Percentiles rank a stretch among this genome's conserved stretches.
phyloP scores from a whole-genome alignment of 2,113 vertebrate genomes.

The Vidua macroura region DNA sequence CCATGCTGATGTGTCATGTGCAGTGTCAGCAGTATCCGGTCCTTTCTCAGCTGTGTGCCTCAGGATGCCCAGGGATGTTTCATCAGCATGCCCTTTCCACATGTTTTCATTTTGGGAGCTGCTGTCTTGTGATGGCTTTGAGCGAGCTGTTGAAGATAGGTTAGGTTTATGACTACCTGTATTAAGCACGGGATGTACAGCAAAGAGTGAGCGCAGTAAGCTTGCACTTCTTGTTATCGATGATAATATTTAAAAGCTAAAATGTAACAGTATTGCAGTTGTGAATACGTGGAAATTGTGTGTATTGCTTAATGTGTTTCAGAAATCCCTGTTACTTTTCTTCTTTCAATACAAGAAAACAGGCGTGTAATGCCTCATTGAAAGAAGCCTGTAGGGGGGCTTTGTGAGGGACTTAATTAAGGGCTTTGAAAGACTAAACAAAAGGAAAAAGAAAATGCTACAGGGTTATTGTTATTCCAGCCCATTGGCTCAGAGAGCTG shows the following conservation, averaged over 20 bases:
- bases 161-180: not conserved
- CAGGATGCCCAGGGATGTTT: not conserved
- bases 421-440: constrained; percentile 82
- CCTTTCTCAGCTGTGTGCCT: not conserved
- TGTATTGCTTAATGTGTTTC: constrained; percentile 76
- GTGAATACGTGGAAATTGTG: constrained; percentile 76
- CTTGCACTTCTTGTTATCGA: constrained; percentile 40
- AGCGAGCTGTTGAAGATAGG: not conserved
- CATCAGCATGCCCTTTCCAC: not conserved
- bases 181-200: not conserved
- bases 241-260: constrained; percentile 71
- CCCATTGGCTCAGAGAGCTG: constrained; percentile 79
- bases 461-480: constrained; percentile 84
- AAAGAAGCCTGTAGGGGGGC: constrained; percentile 71
- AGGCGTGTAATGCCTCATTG: constrained; percentile 81
- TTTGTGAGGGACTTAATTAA: constrained; percentile 81
- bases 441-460: constrained; percentile 79
- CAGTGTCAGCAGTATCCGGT: not conserved
- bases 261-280: constrained; percentile 76
- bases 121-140: not conserved
- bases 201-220: not conserved
- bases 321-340: constrained; percentile 75
- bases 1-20: not conserved
- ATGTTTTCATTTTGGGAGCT: not conserved
- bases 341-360: constrained; percentile 81